Conservation (phyloP, 2,113 vertebrate genomes). For the Cavia porcellus region DNA sequence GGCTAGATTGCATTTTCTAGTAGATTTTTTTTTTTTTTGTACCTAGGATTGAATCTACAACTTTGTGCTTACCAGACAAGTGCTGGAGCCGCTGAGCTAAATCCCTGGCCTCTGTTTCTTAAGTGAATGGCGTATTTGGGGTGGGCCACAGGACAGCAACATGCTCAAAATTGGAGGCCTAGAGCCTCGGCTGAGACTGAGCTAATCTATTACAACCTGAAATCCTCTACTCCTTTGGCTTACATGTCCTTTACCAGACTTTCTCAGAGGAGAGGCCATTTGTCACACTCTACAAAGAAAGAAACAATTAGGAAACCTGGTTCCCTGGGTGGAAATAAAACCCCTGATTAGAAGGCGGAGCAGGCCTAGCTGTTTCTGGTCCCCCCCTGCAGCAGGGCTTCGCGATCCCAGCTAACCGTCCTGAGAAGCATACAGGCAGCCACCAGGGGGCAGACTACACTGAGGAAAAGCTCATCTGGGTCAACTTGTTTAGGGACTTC, state of each 20-base stretch:
- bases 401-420: no score
- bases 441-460: conserved; percentile 73
- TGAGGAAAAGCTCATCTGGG: not conserved
- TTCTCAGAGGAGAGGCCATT: not conserved
- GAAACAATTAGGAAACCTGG: not conserved
- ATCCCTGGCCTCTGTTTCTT: no score
- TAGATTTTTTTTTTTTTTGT: no score
- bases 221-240: not conserved
- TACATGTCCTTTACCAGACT: not conserved
- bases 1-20: no score
- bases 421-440: not conserved
- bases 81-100: no score
- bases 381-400: no score
- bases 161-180: not conserved
- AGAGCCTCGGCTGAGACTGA: not conserved
- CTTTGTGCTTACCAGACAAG: no score
- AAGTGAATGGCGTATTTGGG: not conserved
- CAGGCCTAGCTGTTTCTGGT: not conserved
- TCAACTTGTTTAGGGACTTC: not conserved
- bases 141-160: not conserved
- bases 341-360: not conserved
- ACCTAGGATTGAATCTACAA: no score
- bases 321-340: not conserved
- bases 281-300: not conserved
- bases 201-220: not conserved